These are phyloP conservation scores for Callinectes sapidus DNA, from an alignment of 2,888 invertebrate species.

Conservation along the genomic window DNA sequence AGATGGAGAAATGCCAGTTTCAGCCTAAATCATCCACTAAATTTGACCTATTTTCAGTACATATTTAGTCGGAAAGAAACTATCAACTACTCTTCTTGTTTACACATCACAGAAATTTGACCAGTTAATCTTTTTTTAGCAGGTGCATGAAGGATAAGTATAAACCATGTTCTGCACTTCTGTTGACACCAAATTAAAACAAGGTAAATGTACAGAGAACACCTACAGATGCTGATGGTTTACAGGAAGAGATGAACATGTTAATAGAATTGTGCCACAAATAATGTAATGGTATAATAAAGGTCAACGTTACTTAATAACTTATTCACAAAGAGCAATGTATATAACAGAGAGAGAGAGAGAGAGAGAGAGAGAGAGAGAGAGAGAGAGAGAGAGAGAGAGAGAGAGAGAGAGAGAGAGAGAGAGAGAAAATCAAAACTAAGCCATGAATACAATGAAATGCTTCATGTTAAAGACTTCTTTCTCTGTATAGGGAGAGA, in stretches of 20 bases:
- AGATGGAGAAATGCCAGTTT: neutral
- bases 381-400: too few relatives aligned
- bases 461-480: neutral
- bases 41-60: neutral
- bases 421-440: neutral
- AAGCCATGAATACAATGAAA: neutral
- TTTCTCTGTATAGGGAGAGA: neutral
- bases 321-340: neutral
- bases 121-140: neutral
- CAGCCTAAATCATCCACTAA: too few relatives aligned
- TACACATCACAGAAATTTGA: neutral
- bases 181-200: neutral
- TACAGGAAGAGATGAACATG: neutral
- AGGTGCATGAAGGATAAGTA: neutral
- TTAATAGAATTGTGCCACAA: neutral
- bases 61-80: neutral
- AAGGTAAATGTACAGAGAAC: neutral
- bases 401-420: too few relatives aligned
- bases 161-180: neutral
- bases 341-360: neutral
- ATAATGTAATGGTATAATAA: neutral
- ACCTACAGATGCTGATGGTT: neutral
- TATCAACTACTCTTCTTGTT: neutral
- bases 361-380: neutral
- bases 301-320: neutral